Evolutionary conservation across 2,797 vertebrate genomes (phyloP).

Genomic region (Spinus pinus): DNA sequence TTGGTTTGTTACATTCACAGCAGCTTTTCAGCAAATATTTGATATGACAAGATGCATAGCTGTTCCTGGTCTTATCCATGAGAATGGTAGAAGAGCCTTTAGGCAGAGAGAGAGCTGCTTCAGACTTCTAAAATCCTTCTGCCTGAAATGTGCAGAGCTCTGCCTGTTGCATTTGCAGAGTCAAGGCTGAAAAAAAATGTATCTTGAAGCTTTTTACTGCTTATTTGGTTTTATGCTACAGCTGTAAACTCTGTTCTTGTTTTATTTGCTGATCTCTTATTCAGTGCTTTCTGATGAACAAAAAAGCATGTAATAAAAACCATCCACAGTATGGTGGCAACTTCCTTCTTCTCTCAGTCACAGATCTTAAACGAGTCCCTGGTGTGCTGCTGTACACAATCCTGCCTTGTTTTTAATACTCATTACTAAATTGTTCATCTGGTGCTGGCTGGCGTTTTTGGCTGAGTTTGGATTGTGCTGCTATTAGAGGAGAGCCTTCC

Average conservation of each 20-base stretch:
- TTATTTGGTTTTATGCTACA: background rate
- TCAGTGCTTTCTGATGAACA: background rate
- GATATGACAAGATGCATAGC: background rate
- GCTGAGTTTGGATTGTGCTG: background rate
- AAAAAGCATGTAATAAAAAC: background rate
- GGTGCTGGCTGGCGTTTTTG: background rate
- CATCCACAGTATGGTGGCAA: rapidly evolving
- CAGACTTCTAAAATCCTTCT: background rate
- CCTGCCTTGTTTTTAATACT: background rate
- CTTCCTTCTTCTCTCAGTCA: background rate
- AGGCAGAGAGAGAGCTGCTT: rapidly evolving
- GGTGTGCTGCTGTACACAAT: background rate
- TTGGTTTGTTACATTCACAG: background rate
- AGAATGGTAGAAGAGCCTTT: background rate
- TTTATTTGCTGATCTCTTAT: conserved; percentile 20
- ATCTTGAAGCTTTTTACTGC: background rate
- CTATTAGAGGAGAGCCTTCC: background rate
- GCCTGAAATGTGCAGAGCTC: background rate
- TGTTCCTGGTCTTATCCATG: background rate
- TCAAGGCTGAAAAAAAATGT: background rate
- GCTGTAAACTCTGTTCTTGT: background rate
- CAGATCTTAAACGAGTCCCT: background rate
- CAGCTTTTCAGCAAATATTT: background rate
- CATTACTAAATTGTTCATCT: background rate
- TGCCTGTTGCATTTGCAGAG: background rate